A percentile compares a stretch with the other conserved stretches of the same genome.
Conservation (phyloP, 2,113 vertebrate species). For the Centropus unirufus region DNA sequence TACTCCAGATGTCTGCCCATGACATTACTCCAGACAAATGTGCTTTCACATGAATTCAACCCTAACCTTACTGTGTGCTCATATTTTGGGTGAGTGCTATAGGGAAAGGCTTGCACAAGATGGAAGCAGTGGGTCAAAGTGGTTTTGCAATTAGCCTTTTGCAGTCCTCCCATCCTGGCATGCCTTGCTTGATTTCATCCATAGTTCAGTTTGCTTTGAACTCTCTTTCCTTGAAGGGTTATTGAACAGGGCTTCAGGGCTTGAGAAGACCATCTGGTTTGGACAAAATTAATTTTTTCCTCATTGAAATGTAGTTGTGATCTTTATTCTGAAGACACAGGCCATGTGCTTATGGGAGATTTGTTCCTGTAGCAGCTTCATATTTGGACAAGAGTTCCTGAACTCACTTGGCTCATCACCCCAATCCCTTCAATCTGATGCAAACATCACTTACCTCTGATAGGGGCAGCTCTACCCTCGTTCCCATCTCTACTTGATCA, state of each 20-base stretch:
- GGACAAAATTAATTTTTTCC: background rate
- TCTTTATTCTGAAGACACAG: background rate
- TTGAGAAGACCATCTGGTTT: background rate
- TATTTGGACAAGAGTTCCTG: background rate
- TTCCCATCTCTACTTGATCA: background rate
- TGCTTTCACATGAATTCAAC: background rate
- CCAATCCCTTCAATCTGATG: background rate
- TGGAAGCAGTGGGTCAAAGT: background rate
- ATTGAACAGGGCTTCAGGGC: background rate
- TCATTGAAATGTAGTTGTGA: background rate
- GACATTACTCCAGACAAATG: background rate
- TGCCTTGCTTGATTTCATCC: background rate
- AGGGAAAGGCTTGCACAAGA: background rate
- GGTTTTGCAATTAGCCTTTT: background rate
- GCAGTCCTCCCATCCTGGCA: background rate
- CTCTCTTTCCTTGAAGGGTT: background rate
- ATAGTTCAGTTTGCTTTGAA: background rate
- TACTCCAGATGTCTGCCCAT: background rate
- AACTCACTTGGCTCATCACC: background rate
- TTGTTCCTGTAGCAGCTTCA: background rate
- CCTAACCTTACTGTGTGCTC: background rate
- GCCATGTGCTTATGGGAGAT: background rate
- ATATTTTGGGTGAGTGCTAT: background rate
- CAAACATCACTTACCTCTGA: background rate
- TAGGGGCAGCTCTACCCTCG: background rate